These are phyloP conservation scores for Cryptocephalus primarius DNA, from an alignment of 2,888 invertebrate genomes.

Conservation along the genomic window DNA sequence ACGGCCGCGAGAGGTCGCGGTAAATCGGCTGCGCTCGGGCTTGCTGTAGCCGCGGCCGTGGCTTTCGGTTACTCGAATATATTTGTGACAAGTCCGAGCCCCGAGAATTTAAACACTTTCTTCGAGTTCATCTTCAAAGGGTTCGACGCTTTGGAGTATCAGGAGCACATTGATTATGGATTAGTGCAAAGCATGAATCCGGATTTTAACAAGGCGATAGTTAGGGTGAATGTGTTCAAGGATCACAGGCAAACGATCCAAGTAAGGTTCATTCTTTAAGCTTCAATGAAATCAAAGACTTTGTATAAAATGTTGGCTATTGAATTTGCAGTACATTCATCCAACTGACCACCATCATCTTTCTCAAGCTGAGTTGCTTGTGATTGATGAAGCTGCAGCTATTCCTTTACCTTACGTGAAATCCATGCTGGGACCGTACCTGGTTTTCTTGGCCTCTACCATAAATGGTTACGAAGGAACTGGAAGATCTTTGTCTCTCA, in stretches of 20 bases:
- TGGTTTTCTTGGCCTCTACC: conserved; percentile 92
- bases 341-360: conserved; percentile 83
- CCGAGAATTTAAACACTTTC: conserved; percentile 94
- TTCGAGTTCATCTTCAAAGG: conserved; percentile 97
- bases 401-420: conserved; percentile 92
- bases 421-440: conserved; percentile 77
- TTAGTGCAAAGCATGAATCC: conserved; percentile 90
- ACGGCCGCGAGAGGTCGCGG: conserved; percentile 96
- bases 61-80: conserved; percentile 79
- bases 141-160: conserved; percentile 85
- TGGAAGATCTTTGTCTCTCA: conserved; percentile 88
- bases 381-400: conserved; percentile 98
- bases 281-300: background rate
- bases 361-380: conserved; percentile 85
- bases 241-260: conserved; percentile 90
- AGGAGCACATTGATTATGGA: conserved; percentile 93
- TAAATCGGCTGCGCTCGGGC: conserved; percentile 93
- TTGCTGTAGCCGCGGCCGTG: conserved; percentile 79
- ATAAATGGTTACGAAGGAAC: conserved; percentile 98
- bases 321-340: conserved; percentile 74
- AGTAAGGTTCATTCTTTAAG: conserved; percentile 38
- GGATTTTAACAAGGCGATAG: conserved; percentile 92
- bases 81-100: conserved; percentile 95
- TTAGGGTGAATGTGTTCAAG: conserved; percentile 82
- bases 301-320: too few species aligned